phyloP scores from a whole-genome alignment of 2,888 invertebrate genomes.

The Dendrolimus houi region DNA sequence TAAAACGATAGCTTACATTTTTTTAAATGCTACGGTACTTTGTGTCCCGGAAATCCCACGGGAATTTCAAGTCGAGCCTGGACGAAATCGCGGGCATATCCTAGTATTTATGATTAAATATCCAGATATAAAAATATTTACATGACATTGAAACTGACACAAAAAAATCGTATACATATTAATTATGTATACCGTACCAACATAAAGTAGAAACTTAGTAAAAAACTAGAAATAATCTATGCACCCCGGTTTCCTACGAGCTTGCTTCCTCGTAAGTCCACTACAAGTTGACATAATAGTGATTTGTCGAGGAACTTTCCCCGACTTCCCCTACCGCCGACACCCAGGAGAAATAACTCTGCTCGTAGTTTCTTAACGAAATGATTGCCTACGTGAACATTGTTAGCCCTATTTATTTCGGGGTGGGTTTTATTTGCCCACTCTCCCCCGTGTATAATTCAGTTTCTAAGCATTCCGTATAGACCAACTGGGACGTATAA shows the following conservation, averaged over 20 bases:
- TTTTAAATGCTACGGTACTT: too few species aligned
- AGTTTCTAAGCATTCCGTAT: slow-evolving; percentile 67
- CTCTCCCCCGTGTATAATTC: slow-evolving; percentile 65
- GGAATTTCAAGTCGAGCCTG: too few species aligned
- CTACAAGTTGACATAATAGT: slow-evolving; percentile 56
- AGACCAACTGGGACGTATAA: slow-evolving; percentile 64
- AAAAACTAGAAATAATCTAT: slow-evolving; percentile 20
- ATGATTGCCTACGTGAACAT: slow-evolving; percentile 72
- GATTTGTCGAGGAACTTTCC: slow-evolving; percentile 52
- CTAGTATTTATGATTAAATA: too few species aligned
- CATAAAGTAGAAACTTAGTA: slow-evolving; percentile 32
- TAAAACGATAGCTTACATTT: too few species aligned
- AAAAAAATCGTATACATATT: too few species aligned
- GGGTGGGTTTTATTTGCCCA: slow-evolving; percentile 66
- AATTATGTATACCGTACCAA: too few species aligned
- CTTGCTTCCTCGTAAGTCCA: slow-evolving; percentile 31
- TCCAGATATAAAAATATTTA: too few species aligned
- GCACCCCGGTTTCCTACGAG: slow-evolving; percentile 23
- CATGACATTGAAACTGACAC: too few species aligned
- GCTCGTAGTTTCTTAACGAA: slow-evolving; percentile 69
- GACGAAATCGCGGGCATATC: too few species aligned
- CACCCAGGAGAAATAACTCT: slow-evolving; percentile 65
- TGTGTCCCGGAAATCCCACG: too few species aligned
- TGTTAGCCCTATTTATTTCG: slow-evolving; percentile 70
- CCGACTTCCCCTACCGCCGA: slow-evolving; percentile 31